Conservation (phyloP, 1,140 invertebrate genomes). For the Aleiodes sp. region DNA sequence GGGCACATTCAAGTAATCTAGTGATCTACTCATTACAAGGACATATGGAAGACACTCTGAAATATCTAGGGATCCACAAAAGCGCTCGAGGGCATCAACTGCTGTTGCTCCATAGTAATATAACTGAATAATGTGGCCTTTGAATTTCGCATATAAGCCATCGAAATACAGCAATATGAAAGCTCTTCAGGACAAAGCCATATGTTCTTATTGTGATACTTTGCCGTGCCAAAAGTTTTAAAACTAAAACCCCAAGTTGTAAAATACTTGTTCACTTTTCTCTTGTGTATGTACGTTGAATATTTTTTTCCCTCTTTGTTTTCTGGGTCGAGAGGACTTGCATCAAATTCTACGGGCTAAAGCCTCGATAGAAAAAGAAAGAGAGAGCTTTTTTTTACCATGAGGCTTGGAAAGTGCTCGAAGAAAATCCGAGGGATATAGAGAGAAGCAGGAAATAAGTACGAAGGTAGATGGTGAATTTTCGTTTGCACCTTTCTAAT, state of each 20-base stretch:
- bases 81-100: not conserved
- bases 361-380: conserved; percentile 5
- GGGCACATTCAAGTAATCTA: not conserved
- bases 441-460: not conserved
- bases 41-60: not conserved
- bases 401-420: conserved; percentile 3
- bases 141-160: not conserved
- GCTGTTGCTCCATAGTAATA: not conserved
- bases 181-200: not conserved
- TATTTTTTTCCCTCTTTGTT: conserved; percentile 4
- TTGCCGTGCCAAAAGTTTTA: not conserved
- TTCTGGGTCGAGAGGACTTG: conserved; percentile 1
- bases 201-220: conserved; percentile 2
- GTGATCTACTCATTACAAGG: not conserved
- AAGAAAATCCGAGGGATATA: conserved; percentile 2
- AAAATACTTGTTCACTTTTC: not conserved
- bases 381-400: too few species aligned
- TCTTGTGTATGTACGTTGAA: not conserved
- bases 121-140: not conserved
- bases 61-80: not conserved
- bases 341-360: not conserved
- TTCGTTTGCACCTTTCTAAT: conserved; percentile 7
- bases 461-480: conserved; percentile 15
- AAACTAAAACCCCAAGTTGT: conserved; percentile 3
- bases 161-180: not conserved